Base-by-base conservation (phyloP, 2,797 vertebrate genomes). In the Peromyscus melanophrys region DNA sequence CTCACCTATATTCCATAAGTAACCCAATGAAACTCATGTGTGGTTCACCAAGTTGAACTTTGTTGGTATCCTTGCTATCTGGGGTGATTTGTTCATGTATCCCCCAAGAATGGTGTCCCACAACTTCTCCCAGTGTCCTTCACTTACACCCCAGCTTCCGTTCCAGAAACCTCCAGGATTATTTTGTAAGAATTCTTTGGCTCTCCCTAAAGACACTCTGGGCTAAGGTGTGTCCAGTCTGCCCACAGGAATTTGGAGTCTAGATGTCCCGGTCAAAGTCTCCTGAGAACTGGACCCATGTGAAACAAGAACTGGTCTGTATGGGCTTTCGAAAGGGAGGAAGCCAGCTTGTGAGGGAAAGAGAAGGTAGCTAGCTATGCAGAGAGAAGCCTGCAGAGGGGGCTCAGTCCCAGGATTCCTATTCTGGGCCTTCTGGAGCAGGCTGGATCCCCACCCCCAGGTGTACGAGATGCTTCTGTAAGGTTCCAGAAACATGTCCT, bases 321-420 rank as follows among this genome's bases (percentile, higher is more conserved):
- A 12, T 4, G 8, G 37, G 40, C 8, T 0, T 1, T 10, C 5
- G 59, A 34, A n/a, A n/a, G 19, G 0, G 0, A 71, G 46, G 59
- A 71, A 69, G 23, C 12, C 59, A 59, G 40, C 21, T 5, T 31
- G 55, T 19, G 8, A 82, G 43, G 61, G 88, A 63, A 43, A 40
- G 23, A 13, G 71, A 81, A 76, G 27, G 31, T 5, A 6, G 37
- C 19, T 52, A 25, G 37, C 19, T 52, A 25, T 16, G 25, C 23
- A n/a, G 29, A 52, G 4, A 59, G 23, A 23, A 29, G 37, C 17
- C 82, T 92, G 23, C 57, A n/a, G 52, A 37, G 52, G 12, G 21
- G 29, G 14, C 83, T 86, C n/a, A 12, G 65, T 21, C 37, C 57
- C 12, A 0, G 8, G 69, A 13, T n/a, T 57, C 21, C 59, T 14